A percentile compares a stretch with the other conserved stretches of the same genome.
Evolutionary conservation across 64 coral and sea anemone genomes (phyloP).

Genomic region (Montipora capricornis): DNA sequence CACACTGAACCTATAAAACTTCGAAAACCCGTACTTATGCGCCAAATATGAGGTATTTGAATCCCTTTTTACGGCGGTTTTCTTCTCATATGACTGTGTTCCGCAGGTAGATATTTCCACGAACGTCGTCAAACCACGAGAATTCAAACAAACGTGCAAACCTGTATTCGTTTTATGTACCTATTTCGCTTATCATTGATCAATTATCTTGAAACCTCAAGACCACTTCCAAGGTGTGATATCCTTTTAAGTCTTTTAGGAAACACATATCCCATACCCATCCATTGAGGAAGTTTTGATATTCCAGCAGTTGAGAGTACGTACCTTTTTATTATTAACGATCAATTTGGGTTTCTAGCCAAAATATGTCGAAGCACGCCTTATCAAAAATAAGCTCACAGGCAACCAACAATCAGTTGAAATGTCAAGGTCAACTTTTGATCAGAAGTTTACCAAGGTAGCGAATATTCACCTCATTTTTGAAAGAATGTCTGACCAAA

Average conservation of each 20-base stretch:
- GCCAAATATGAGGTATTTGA: too few species aligned
- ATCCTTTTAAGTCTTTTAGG: background rate
- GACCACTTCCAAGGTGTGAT: background rate
- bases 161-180: background rate
- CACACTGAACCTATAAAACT: too few species aligned
- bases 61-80: too few species aligned
- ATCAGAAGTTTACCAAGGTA: too few species aligned
- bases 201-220: background rate
- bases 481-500: too few species aligned
- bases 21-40: too few species aligned
- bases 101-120: background rate
- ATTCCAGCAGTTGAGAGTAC: background rate
- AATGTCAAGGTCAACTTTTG: too few species aligned
- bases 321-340: background rate
- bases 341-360: background rate
- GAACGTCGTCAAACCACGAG: background rate
- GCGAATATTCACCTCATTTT: too few species aligned
- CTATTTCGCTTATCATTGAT: background rate
- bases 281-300: background rate
- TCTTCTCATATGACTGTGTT: too few species aligned
- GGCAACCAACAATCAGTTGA: too few species aligned
- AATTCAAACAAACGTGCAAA: slow-evolving; percentile 8
- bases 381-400: too few species aligned
- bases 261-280: background rate
- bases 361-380: background rate